phyloP scores from a whole-genome alignment of 2,888 invertebrate genomes.

The Palloptera scutellata region DNA sequence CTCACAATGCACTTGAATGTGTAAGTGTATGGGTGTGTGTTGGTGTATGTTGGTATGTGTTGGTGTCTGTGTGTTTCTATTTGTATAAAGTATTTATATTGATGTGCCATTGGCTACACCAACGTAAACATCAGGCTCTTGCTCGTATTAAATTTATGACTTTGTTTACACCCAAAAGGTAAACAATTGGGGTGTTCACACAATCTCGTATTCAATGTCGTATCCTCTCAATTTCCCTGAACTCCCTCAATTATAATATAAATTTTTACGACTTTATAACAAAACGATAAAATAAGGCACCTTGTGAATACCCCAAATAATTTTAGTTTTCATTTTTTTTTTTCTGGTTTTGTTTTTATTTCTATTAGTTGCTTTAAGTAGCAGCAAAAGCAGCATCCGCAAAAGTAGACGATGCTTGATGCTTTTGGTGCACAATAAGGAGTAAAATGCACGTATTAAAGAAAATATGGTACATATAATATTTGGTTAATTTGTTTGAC shows the following conservation, averaged over 20 bases:
- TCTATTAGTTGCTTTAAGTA: not conserved
- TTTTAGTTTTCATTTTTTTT: not conserved
- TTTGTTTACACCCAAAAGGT: constrained; percentile 28
- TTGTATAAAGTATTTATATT: not conserved
- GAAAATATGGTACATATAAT: too few relatives aligned
- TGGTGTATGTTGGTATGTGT: not conserved
- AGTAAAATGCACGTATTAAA: too few relatives aligned
- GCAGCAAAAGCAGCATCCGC: too few relatives aligned
- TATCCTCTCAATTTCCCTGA: too few relatives aligned
- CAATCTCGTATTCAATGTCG: too few relatives aligned
- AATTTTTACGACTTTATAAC: too few relatives aligned
- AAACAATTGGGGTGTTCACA: not conserved
- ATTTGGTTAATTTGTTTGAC: not conserved
- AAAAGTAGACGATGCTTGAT: too few relatives aligned
- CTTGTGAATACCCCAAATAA: too few relatives aligned
- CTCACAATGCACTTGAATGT: not conserved
- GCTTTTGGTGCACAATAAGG: not conserved
- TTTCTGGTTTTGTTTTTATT: not conserved
- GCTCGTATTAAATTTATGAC: constrained; percentile 24
- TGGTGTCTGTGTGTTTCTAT: not conserved
- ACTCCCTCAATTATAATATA: too few relatives aligned
- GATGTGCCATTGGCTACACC: not conserved
- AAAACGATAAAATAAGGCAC: too few relatives aligned
- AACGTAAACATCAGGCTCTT: too few relatives aligned
- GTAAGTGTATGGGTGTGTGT: not conserved